Conservation (phyloP, 2,888 invertebrate species). For the Syrista parreyssii region DNA sequence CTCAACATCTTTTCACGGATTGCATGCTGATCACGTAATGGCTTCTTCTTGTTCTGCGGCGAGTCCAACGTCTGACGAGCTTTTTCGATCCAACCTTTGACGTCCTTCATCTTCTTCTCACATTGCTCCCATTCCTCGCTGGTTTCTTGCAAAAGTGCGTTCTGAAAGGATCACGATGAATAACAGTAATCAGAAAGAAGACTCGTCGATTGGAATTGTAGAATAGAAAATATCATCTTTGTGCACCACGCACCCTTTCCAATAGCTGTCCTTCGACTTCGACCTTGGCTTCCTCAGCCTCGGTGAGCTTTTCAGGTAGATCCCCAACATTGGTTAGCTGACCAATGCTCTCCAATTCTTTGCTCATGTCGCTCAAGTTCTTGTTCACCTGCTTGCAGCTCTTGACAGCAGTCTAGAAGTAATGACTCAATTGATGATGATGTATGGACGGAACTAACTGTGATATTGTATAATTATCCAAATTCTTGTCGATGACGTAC, state of each 20-base stretch:
- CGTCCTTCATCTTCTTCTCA: constrained; percentile 92
- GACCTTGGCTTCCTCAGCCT: constrained; percentile 87
- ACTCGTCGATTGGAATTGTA: not conserved
- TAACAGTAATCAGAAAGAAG: not conserved
- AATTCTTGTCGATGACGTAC: constrained; percentile 66
- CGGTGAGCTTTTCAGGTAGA: constrained; percentile 85
- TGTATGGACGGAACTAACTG: not conserved
- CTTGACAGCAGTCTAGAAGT: constrained; percentile 81
- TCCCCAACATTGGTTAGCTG: constrained; percentile 87
- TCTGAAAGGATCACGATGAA: constrained; percentile 70
- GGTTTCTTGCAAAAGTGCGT: constrained; percentile 88
- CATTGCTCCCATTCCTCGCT: constrained; percentile 97
- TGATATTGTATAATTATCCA: not conserved
- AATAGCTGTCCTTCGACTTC: constrained; percentile 86
- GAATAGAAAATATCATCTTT: not conserved
- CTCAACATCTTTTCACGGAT: constrained; percentile 87
- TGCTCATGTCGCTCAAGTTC: constrained; percentile 91
- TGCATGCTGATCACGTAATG: constrained; percentile 87
- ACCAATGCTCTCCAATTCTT: constrained; percentile 86
- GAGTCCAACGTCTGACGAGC: constrained; percentile 81
- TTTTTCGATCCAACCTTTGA: constrained; percentile 89
- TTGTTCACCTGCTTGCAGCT: constrained; percentile 89
- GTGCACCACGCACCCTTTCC: constrained; percentile 77
- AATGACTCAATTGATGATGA: constrained; percentile 12
- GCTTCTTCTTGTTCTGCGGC: constrained; percentile 86